These are phyloP conservation scores for Abramis brama DNA, from an alignment of 2,113 vertebrate genomes.

Conservation along the genomic window DNA sequence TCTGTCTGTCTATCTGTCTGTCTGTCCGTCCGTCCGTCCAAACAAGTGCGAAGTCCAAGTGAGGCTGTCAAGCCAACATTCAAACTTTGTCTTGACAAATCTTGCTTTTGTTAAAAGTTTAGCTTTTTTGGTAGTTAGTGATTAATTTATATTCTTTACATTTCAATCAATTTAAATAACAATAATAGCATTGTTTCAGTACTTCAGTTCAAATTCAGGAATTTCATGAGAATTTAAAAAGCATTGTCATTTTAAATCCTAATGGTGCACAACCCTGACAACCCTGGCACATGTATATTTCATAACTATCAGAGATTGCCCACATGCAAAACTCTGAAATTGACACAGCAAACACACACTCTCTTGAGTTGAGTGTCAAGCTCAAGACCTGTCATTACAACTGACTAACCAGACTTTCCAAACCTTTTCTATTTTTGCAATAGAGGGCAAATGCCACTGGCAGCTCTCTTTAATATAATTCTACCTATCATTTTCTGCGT, in stretches of 20 bases:
- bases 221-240: not conserved
- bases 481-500: not conserved
- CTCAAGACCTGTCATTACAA: not conserved
- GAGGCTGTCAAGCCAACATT: no score
- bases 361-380: constrained; percentile 1
- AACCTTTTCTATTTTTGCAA: not conserved
- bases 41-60: no score
- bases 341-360: not conserved
- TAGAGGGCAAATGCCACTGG: not conserved
- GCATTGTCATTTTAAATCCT: not conserved
- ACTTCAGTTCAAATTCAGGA: not conserved
- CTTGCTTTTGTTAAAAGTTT: no score
- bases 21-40: no score
- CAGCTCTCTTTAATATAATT: not conserved
- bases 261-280: not conserved
- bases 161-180: not conserved
- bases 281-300: not conserved
- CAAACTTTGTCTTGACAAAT: no score
- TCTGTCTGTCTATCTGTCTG: no score
- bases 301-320: not conserved
- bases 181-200: not conserved
- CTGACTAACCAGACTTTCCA: constrained; percentile 7
- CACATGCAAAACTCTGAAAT: not conserved
- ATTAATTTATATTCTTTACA: no score
- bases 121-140: no score